Percentiles rank a stretch among this genome's conserved stretches.
phyloP scores from a whole-genome alignment of 2,113 vertebrate genomes.

The Chroicocephalus ridibundus region DNA sequence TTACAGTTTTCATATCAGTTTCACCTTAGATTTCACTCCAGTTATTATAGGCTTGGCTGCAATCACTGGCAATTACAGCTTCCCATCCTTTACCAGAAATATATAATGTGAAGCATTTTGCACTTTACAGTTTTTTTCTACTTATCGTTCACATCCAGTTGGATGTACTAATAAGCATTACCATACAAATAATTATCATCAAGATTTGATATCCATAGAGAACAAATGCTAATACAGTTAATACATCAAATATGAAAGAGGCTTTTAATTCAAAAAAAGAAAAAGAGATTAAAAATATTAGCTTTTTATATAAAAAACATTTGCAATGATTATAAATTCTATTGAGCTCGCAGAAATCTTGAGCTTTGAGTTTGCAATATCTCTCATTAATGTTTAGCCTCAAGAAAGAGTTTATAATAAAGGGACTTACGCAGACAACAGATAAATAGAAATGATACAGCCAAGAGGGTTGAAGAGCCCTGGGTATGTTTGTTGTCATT shows the following conservation, averaged over 20 bases:
- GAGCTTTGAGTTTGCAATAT: slow-evolving; percentile 51
- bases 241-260: slow-evolving; percentile 37
- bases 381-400: slow-evolving; percentile 63
- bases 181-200: slow-evolving; percentile 61
- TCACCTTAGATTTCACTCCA: slow-evolving; percentile 27
- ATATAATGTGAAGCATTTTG: background rate
- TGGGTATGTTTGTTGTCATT: slow-evolving; percentile 37
- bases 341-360: slow-evolving; percentile 51
- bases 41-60: background rate
- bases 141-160: slow-evolving; percentile 49
- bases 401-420: slow-evolving; percentile 58
- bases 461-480: slow-evolving; percentile 53
- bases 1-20: background rate
- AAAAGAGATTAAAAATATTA: slow-evolving; percentile 39
- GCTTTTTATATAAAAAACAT: slow-evolving; percentile 35
- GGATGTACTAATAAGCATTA: slow-evolving; percentile 49
- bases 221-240: slow-evolving; percentile 55
- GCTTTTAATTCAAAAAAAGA: slow-evolving; percentile 31
- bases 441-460: slow-evolving; percentile 60
- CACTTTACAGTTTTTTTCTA: slow-evolving; percentile 19
- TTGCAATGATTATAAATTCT: slow-evolving; percentile 47
- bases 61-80: slow-evolving; percentile 12
- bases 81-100: background rate
- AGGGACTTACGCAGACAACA: slow-evolving; percentile 23
- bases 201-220: slow-evolving; percentile 31